Evolutionary conservation across 2,888 invertebrate genomes (phyloP).

Genomic region (Lasioglossum vierecki): DNA sequence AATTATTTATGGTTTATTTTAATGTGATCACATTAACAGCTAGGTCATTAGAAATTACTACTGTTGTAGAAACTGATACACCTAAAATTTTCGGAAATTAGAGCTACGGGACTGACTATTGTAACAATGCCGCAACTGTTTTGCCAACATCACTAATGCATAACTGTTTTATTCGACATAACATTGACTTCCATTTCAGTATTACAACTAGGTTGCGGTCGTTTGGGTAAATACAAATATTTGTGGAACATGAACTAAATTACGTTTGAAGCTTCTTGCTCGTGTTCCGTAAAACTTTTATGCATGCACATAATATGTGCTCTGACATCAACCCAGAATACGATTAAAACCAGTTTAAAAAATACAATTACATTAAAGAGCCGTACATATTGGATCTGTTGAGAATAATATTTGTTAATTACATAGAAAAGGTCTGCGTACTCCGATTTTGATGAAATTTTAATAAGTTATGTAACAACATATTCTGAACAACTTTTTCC

Average conservation of each 20-base stretch:
- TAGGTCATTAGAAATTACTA: too few species aligned
- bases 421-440: too few species aligned
- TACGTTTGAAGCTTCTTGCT: background rate
- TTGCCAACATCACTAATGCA: background rate
- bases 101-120: background rate
- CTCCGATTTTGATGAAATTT: too few species aligned
- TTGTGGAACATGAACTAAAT: background rate
- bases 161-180: background rate
- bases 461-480: too few species aligned
- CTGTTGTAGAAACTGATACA: background rate
- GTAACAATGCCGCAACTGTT: background rate
- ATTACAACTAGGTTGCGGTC: background rate
- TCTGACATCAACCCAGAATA: background rate
- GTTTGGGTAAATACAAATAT: background rate
- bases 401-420: background rate
- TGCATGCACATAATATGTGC: background rate
- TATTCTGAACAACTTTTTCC: too few species aligned
- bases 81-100: background rate
- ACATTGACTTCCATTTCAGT: background rate
- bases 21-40: too few species aligned
- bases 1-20: too few species aligned
- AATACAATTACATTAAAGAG: background rate
- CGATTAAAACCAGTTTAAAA: background rate
- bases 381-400: too few species aligned
- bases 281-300: background rate